phyloP scores from a whole-genome alignment of 2,113 vertebrate genomes.

The Chamaea fasciata region DNA sequence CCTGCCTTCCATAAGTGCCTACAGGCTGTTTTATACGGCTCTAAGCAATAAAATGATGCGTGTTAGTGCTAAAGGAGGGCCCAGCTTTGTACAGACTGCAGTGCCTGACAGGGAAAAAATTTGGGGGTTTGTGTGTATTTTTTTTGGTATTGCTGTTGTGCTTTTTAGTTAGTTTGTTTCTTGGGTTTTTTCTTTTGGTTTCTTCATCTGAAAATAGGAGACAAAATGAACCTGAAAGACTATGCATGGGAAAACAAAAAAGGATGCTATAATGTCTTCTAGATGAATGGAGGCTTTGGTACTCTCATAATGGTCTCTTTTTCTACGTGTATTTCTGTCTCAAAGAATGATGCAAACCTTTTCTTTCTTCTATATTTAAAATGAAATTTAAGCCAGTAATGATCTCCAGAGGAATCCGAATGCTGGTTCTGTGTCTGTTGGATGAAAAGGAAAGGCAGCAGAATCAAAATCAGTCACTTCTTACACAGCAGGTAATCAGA shows the following conservation, averaged over 20 bases:
- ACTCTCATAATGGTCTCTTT: not conserved
- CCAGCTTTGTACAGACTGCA: not conserved
- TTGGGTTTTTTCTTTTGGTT: not conserved
- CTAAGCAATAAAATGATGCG: not conserved
- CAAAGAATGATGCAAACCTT: not conserved
- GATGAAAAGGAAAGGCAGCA: not conserved
- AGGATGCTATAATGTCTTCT: not conserved
- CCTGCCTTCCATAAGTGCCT: not conserved
- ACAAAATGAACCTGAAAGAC: not conserved
- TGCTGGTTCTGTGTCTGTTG: not conserved
- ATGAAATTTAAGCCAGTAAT: not conserved
- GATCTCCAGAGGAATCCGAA: not conserved
- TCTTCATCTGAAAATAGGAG: not conserved
- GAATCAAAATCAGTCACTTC: not conserved
- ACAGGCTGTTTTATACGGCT: not conserved
- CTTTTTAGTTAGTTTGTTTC: not conserved
- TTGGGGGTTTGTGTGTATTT: not conserved
- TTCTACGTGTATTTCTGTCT: not conserved
- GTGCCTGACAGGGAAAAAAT: not conserved
- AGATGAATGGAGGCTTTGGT: not conserved
- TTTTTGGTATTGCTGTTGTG: not conserved
- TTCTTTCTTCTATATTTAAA: not conserved
- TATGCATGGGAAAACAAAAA: not conserved
- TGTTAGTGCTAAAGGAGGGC: not conserved
- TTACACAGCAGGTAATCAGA: not conserved